These are phyloP conservation scores for Peromyscus nudipes DNA, from an alignment of 2,797 vertebrate species.

Conservation along the genomic window DNA sequence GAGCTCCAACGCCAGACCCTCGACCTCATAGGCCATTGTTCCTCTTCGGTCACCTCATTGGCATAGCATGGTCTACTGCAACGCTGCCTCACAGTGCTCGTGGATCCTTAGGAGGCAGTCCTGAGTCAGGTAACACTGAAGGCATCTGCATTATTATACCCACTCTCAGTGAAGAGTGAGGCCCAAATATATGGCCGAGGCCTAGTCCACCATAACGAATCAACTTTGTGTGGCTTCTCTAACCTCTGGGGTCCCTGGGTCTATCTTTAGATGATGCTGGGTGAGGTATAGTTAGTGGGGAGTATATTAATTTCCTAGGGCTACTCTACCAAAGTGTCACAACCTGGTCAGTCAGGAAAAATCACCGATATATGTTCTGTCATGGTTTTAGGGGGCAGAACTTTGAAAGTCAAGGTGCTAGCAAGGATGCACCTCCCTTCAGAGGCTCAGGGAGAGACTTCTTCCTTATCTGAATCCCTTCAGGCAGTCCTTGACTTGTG, in stretches of 20 bases:
- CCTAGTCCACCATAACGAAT: not conserved
- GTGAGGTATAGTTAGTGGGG: not conserved
- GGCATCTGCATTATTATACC: not conserved
- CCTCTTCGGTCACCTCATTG: not conserved
- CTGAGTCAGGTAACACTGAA: not conserved
- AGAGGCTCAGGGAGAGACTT: not conserved
- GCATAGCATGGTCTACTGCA: accelerated
- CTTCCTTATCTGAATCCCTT: not conserved
- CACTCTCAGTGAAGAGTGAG: not conserved
- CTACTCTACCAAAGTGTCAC: not conserved
- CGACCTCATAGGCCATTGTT: not conserved
- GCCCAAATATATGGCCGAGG: not conserved
- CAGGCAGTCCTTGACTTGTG: not conserved
- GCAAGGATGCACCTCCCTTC: too few species aligned
- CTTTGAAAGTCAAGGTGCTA: not conserved
- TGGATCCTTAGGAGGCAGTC: not conserved
- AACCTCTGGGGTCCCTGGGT: not conserved
- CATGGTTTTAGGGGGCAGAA: not conserved
- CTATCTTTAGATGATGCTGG: not conserved
- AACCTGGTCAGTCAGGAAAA: not conserved
- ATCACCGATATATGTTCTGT: not conserved
- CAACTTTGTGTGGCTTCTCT: not conserved
- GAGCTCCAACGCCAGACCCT: not conserved
- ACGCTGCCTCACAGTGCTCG: accelerated
- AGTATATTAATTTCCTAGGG: not conserved